Evolutionary conservation across 2,888 invertebrate species (phyloP).

Genomic region (Tridacna crocea): DNA sequence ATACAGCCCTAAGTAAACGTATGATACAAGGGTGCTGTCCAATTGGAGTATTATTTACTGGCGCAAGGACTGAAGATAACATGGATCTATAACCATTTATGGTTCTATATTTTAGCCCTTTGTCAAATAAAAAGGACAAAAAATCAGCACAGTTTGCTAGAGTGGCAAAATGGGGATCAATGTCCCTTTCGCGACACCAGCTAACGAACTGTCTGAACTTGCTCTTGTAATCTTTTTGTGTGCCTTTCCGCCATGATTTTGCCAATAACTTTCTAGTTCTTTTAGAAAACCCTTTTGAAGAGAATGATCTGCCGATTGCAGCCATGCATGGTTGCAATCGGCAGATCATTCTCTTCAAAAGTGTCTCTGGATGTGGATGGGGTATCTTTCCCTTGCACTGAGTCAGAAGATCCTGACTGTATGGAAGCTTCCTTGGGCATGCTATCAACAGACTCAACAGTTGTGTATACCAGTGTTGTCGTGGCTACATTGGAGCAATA

Average conservation of each 20-base stretch:
- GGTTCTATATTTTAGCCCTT: conserved; percentile 32
- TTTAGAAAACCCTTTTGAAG: conserved; percentile 34
- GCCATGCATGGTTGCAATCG: no score
- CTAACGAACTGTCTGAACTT: conserved; percentile 42
- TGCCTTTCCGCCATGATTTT: conserved; percentile 30
- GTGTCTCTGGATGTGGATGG: conserved; percentile 18
- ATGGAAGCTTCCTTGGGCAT: conserved; percentile 3
- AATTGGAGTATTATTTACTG: conserved; percentile 29
- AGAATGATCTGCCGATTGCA: conserved; percentile 38
- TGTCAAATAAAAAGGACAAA: conserved; percentile 20
- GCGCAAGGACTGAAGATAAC: conserved; percentile 28
- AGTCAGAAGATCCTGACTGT: background rate
- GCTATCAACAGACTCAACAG: conserved; percentile 22
- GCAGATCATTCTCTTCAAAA: no score
- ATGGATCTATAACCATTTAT: conserved; percentile 33
- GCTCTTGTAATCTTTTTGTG: conserved; percentile 22
- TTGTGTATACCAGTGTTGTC: conserved; percentile 33
- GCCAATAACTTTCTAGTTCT: conserved; percentile 32
- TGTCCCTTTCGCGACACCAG: conserved; percentile 47
- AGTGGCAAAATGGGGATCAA: conserved; percentile 46
- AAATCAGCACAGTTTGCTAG: conserved; percentile 33
- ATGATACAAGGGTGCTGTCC: conserved; percentile 43
- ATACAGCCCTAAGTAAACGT: conserved; percentile 30
- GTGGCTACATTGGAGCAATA: conserved; percentile 29
- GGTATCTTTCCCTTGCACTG: no score